A percentile compares a stretch with the other conserved stretches of the same genome.
phyloP scores from a whole-genome alignment of 2,797 vertebrate species.

The Sarcophilus harrisii region DNA sequence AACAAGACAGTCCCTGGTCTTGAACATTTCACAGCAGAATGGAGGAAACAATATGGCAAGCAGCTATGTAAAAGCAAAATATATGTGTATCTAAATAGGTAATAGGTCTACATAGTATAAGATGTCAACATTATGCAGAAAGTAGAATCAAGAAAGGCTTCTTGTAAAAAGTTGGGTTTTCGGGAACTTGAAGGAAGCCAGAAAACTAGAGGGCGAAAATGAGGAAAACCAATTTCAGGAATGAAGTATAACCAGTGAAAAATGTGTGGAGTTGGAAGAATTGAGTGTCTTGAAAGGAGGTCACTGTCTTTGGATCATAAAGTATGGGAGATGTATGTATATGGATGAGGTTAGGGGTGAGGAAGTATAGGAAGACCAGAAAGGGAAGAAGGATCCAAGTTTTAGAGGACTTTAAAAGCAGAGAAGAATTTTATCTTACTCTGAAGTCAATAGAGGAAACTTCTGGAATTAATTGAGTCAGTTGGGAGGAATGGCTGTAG shows the following conservation, averaged over 20 bases:
- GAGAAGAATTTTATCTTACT: not conserved
- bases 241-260: not conserved
- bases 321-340: not conserved
- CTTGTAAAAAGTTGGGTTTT: not conserved
- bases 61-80: not conserved
- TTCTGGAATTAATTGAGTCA: not conserved
- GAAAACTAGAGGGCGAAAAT: not conserved
- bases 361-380: not conserved
- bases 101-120: not conserved
- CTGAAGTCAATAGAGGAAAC: not conserved
- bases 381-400: not conserved
- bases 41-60: not conserved
- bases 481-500: not conserved
- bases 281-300: not conserved
- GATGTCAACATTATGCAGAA: not conserved
- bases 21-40: not conserved
- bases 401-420: not conserved
- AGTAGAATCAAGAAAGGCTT: not conserved
- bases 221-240: not conserved
- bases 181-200: not conserved
- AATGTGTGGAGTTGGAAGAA: not conserved
- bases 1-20: not conserved
- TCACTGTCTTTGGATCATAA: not conserved
- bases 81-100: not conserved
- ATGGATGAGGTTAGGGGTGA: not conserved